Evolutionary conservation across 2,888 invertebrate genomes (phyloP).

Genomic region (Molorchus minor): DNA sequence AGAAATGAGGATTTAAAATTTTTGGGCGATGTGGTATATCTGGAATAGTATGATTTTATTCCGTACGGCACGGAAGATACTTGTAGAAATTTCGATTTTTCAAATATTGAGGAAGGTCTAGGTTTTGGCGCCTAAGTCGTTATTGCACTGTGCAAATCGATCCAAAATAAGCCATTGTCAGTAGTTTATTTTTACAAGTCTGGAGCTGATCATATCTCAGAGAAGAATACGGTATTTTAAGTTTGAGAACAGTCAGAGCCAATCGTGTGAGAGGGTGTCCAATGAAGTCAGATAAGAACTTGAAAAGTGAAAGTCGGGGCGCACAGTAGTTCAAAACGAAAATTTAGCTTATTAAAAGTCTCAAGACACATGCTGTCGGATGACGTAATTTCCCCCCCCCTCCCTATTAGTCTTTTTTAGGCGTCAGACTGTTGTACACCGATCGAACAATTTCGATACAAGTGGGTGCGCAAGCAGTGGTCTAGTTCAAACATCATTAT

Average conservation of each 20-base stretch:
- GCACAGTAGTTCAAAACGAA: too few relatives aligned
- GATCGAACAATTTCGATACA: too few relatives aligned
- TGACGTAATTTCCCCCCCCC: too few relatives aligned
- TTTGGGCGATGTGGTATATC: constrained; percentile 26
- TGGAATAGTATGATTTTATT: neutral
- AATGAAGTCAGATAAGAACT: constrained; percentile 9
- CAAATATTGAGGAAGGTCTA: neutral
- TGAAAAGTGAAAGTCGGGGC: constrained; percentile 9
- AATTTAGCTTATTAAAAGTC: too few relatives aligned
- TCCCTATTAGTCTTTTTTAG: too few relatives aligned
- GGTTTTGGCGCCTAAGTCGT: neutral
- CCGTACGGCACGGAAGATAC: neutral
- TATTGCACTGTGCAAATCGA: constrained; percentile 4
- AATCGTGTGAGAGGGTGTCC: constrained; percentile 11
- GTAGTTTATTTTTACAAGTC: neutral
- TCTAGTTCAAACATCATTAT: too few relatives aligned
- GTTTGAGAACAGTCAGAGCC: constrained; percentile 9
- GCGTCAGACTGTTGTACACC: too few relatives aligned
- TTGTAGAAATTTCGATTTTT: neutral
- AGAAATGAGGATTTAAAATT: constrained; percentile 43
- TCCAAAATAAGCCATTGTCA: neutral
- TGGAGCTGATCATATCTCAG: constrained; percentile 3
- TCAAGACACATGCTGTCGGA: too few relatives aligned
- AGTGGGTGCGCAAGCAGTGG: too few relatives aligned
- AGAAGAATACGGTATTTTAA: constrained; percentile 14